Percentiles rank a stretch among this genome's conserved stretches.
Evolutionary conservation across 1,140 invertebrate genomes (phyloP).

Genomic region (Neodiprion fabricii): DNA sequence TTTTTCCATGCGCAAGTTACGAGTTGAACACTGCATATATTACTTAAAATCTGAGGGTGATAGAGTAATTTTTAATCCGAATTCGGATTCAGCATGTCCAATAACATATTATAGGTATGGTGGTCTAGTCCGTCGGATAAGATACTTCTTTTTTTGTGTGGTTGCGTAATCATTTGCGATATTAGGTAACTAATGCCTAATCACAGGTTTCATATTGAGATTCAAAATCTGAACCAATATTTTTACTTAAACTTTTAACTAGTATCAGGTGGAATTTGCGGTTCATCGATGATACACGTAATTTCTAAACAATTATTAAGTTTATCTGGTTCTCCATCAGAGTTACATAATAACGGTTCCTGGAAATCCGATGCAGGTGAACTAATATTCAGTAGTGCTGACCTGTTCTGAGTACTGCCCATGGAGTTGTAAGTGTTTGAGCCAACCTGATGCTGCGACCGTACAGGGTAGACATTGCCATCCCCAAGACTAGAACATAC

Average conservation of each 20-base stretch:
- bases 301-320: not conserved
- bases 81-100: too few relatives aligned
- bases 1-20: too few relatives aligned
- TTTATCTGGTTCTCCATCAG: not conserved
- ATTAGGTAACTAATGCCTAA: too few relatives aligned
- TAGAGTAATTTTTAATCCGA: too few relatives aligned
- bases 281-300: conserved; percentile 25
- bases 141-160: too few relatives aligned
- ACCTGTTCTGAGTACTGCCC: conserved; percentile 87
- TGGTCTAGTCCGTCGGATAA: too few relatives aligned
- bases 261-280: conserved; percentile 14
- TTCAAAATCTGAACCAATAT: not conserved
- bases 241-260: not conserved
- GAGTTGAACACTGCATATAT: too few relatives aligned
- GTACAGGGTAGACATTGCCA: conserved; percentile 84
- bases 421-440: conserved; percentile 85
- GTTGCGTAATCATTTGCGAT: too few relatives aligned
- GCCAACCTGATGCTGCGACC: conserved; percentile 72
- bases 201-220: too few relatives aligned
- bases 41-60: too few relatives aligned
- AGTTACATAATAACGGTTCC: conserved; percentile 47
- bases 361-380: conserved; percentile 24
- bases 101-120: too few relatives aligned
- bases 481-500: conserved; percentile 83
- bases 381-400: conserved; percentile 62